Percentiles rank a stretch among this genome's conserved stretches.
These are phyloP conservation scores for Drosophila ironensis DNA, from an alignment of 1,140 invertebrate genomes.

Conservation along the genomic window DNA sequence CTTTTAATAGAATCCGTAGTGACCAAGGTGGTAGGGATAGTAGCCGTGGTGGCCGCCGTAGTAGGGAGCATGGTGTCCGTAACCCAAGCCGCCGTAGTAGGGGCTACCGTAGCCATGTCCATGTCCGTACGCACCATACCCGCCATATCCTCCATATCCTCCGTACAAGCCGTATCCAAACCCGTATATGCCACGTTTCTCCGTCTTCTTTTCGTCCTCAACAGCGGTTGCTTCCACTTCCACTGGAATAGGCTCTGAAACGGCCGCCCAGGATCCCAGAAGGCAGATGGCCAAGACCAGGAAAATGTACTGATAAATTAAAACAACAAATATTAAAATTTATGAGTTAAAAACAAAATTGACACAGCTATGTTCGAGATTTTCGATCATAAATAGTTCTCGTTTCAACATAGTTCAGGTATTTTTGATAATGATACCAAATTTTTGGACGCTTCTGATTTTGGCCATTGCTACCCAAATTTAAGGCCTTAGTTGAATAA, in stretches of 20 bases:
- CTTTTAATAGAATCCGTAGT: conserved; percentile 67
- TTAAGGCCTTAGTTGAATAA: too few relatives aligned
- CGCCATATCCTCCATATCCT: conserved; percentile 36
- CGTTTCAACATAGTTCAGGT: too few relatives aligned
- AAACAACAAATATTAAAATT: neutral
- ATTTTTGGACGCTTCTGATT: too few relatives aligned
- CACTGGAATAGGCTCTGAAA: conserved; percentile 43
- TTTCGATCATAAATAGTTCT: too few relatives aligned
- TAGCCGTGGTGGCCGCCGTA: conserved; percentile 66
- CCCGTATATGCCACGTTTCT: conserved; percentile 72
- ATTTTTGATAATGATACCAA: too few relatives aligned
- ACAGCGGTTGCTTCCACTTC: conserved; percentile 18
- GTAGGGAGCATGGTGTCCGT: conserved; percentile 55
- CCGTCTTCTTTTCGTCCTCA: conserved; percentile 66
- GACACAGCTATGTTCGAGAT: too few relatives aligned
- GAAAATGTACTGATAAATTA: conserved; percentile 50
- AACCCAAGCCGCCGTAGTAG: conserved; percentile 63
- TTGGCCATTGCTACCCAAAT: too few relatives aligned
- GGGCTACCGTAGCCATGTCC: conserved; percentile 46
- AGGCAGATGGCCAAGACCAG: conserved; percentile 55
- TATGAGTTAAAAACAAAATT: neutral
- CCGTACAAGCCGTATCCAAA: conserved; percentile 72
- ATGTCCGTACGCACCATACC: conserved; percentile 55
- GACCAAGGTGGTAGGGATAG: conserved; percentile 69
- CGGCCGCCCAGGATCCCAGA: conserved; percentile 47